Base-by-base conservation (phyloP, 2,888 invertebrate genomes). In the Drosophila kanekoi region DNA sequence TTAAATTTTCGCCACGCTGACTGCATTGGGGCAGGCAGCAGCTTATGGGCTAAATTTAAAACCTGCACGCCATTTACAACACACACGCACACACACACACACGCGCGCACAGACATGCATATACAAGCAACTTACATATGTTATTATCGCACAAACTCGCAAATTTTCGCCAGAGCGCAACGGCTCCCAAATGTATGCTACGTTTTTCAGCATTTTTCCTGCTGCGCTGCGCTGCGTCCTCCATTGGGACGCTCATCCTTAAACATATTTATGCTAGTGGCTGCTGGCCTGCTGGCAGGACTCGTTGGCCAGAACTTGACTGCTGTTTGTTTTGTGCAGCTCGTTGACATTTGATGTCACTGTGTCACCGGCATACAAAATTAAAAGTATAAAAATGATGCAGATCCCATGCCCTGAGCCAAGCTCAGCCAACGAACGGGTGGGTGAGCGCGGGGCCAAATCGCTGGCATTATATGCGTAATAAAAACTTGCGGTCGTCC, bases 281-380 rank as follows among this genome's bases (percentile, higher is more conserved):
- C 72, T 48, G 52, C 14, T 48, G 52, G 13, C 53, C 54, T 66
- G 13, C 45, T 38, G 54, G 38, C 41, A 62, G 57, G 35, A 47
- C 35, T 41, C 23, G 63, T 63, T 45, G 67, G 49, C 32, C 59
- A 40, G 70, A 33, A 40, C 53, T 49, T 75, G 60, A 20, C 44
- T 71, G 57, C 45, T 83, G 85, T 89, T 88, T 87, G 81, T 72
- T 89, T 89, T 84, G 28, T 28, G 78, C 76, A 85, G 85, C 84
- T 84, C 87, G 89, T 85, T 89, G 84, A 87, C 84, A 89, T 89
- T 89, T 85, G 70, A 85, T 89, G 84, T 85, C 89, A 89, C 84
- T 89, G 85, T 87, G 84, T 87, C 84, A 86, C 66, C 72, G 89
- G 72, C 84, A 89, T 85, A 75, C 81, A 85, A 89, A 87, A 87